Evolutionary conservation across 1,140 invertebrate species (phyloP), one percentile per base, ranked within the genome.

Genomic region (Amyelois transitella): DNA sequence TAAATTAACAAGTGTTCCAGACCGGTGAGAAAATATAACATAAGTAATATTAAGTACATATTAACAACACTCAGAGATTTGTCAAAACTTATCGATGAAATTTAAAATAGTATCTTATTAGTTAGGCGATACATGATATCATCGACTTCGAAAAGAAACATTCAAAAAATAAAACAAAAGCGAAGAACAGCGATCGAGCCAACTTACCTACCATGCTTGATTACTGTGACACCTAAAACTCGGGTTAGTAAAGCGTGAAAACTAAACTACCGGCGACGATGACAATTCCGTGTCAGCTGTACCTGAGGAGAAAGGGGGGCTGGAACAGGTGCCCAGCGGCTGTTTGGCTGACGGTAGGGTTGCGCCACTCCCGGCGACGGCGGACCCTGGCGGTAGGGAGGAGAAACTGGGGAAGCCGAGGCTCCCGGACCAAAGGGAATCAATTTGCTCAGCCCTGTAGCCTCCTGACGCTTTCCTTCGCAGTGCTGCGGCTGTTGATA

Each of bases 281-380:
- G 67, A 55, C 43, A 44, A 43, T 43, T 6, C 20, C 45, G 20
- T 49, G 32, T 24, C 25, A 43, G 45, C 45, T 48, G 50, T 85
- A 85, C 84, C 84, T 88, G 84, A 22, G 84, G 84, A 55, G 84
- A 88, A 57, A 69, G 72, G 50, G 85, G 85, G 45, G 85, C 78
- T 53, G 82, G 76, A 56, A 86, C 85, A 10, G 85, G 85, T 53
- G 81, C 82, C 81, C 83, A 88, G 56, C 83, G 80, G 62, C 62
- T 76, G 62, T 66, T 75, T 58, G 73, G 79, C 69, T 67, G 78
- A 64, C 83, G 78, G 72, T 88, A 88, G 53, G 85, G 77, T 66
- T 86, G 84, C 61, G 83, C 75, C 60, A 67, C 74, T 60, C 69
- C 74, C 43, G 85, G 81, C 53, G 85, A 83, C 55, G 70, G 53